Evolutionary conservation across 2,888 invertebrate species (phyloP).

Genomic region (Pheosia gnoma): DNA sequence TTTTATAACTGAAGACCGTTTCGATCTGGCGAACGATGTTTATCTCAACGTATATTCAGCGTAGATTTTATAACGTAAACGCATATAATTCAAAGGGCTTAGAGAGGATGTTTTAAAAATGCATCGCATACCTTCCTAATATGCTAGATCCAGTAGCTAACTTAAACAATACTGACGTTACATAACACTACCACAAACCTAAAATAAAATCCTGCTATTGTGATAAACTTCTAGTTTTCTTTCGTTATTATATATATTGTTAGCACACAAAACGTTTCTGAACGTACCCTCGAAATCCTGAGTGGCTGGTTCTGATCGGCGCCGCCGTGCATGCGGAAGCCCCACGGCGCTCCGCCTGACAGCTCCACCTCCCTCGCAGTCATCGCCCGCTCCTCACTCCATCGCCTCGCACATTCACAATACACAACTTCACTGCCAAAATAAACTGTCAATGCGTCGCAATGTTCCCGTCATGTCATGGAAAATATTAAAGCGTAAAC

Average conservation of each 20-base stretch:
- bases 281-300: constrained; percentile 90
- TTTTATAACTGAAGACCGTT: constrained; percentile 24
- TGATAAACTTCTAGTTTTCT: too few species aligned
- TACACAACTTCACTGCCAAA: constrained; percentile 41
- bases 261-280: background rate
- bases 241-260: too few species aligned
- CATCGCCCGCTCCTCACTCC: constrained; percentile 80
- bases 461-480: constrained; percentile 42
- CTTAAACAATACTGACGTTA: too few species aligned
- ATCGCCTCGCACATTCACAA: constrained; percentile 52
- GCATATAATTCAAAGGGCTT: background rate
- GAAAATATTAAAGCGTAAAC: constrained; percentile 50
- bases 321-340: constrained; percentile 94
- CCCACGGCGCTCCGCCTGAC: constrained; percentile 94
- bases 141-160: too few species aligned
- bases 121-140: too few species aligned
- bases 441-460: constrained; percentile 45
- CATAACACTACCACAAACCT: too few species aligned
- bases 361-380: constrained; percentile 89
- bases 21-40: constrained; percentile 14
- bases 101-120: background rate
- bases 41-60: background rate
- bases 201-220: too few species aligned
- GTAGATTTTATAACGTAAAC: constrained; percentile 20
- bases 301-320: constrained; percentile 90